Percentiles rank a stretch among this genome's conserved stretches.
These are phyloP conservation scores for Cotesia congregata DNA, from an alignment of 2,888 invertebrate genomes.

Conservation along the genomic window DNA sequence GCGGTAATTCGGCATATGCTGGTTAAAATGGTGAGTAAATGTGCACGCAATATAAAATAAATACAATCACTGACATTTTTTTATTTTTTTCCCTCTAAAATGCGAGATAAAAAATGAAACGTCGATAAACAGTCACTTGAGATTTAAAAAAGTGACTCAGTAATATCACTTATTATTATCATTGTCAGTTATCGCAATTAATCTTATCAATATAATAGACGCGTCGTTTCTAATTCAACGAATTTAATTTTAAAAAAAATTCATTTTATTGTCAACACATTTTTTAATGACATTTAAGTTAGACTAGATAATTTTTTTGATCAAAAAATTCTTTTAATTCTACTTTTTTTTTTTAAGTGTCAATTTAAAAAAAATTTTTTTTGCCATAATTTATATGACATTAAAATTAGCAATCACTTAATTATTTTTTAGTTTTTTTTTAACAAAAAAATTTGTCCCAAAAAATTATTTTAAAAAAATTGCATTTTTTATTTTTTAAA, in stretches of 20 bases:
- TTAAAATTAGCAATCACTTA: no score
- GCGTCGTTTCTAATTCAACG: not conserved
- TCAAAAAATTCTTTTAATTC: no score
- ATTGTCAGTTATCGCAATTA: not conserved
- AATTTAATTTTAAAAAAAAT: not conserved
- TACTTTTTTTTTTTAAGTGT: no score
- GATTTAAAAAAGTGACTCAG: not conserved
- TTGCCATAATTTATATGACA: no score
- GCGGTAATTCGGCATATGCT: not conserved
- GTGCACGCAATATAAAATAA: not conserved
- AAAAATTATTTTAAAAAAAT: no score
- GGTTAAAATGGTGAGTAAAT: not conserved
- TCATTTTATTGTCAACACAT: no score
- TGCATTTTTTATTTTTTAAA: no score
- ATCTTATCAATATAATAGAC: not conserved
- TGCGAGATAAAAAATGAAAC: not conserved
- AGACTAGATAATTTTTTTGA: no score
- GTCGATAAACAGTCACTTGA: not conserved
- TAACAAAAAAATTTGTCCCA: no score
- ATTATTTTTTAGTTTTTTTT: no score
- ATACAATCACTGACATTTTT: not conserved
- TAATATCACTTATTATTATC: not conserved
- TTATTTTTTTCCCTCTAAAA: not conserved
- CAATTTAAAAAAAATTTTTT: no score
- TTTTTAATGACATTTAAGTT: no score